These are phyloP conservation scores for Odontamblyopus lacepedii DNA, from an alignment of 2,797 vertebrate species.

Conservation along the genomic window DNA sequence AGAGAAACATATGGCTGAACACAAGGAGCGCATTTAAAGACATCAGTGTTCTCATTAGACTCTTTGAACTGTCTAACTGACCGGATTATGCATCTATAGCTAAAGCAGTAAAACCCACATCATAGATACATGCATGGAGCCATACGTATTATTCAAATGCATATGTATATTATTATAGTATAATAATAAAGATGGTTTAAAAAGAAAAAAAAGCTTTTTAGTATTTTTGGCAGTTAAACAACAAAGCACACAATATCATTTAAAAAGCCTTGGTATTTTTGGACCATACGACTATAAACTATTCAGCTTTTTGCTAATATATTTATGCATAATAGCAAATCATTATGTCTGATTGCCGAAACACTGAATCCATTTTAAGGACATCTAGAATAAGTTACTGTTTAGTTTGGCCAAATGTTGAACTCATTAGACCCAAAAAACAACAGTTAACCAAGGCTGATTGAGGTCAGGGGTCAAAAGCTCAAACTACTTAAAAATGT, in stretches of 20 bases:
- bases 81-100: no score
- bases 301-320: neutral
- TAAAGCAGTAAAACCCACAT: neutral
- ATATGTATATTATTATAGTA: neutral
- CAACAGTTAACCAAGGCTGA: constrained; percentile 54
- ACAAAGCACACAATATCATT: neutral
- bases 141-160: neutral
- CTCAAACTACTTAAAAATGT: constrained; percentile 63
- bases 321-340: constrained; percentile 20
- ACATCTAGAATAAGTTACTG: constrained; percentile 9
- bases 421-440: constrained; percentile 53
- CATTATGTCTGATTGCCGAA: constrained; percentile 12
- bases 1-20: neutral
- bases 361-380: constrained; percentile 24
- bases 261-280: neutral
- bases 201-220: neutral
- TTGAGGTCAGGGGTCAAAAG: constrained; percentile 71
- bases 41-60: neutral
- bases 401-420: constrained; percentile 27
- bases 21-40: neutral
- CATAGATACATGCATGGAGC: neutral
- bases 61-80: neutral
- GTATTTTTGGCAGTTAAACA: neutral
- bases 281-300: neutral
- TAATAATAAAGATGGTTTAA: neutral